These are phyloP conservation scores for Ictalurus punctatus DNA, from an alignment of 2,113 vertebrate species.

Conservation along the genomic window DNA sequence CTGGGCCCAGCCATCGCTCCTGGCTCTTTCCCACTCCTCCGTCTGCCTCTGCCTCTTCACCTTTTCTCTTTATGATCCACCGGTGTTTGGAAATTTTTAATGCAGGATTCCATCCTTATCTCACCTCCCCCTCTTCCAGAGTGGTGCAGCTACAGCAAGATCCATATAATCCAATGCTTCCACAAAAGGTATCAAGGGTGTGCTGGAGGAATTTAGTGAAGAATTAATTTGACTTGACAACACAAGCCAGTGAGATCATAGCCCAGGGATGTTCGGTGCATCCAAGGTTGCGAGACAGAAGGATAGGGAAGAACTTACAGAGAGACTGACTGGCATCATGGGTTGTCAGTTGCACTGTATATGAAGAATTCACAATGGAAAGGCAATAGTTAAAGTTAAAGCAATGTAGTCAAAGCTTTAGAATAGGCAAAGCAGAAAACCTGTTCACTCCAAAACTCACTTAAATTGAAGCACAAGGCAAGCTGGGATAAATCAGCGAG, in stretches of 20 bases:
- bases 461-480: neutral
- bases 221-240: slow-evolving; percentile 82
- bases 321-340: neutral
- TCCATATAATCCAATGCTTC: slow-evolving; percentile 77
- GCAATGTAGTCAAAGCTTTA: neutral
- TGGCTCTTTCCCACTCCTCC: neutral
- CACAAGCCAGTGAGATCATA: slow-evolving; percentile 72
- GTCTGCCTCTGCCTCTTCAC: neutral
- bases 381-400: neutral
- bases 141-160: slow-evolving; percentile 67
- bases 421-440: neutral
- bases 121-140: slow-evolving; percentile 46
- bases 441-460: neutral
- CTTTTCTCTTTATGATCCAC: neutral
- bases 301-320: neutral
- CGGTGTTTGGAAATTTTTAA: slow-evolving; percentile 10
- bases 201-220: slow-evolving; percentile 69
- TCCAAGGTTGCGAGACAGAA: neutral
- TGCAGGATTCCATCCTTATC: neutral
- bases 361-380: neutral
- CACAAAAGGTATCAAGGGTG: slow-evolving; percentile 73
- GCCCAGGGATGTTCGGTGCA: neutral
- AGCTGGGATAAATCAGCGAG: neutral
- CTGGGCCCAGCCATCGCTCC: neutral
- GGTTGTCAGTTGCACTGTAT: neutral